Evolutionary conservation across 2,888 invertebrate genomes (phyloP).

Genomic region (Gymnoscelis rufifasciata): DNA sequence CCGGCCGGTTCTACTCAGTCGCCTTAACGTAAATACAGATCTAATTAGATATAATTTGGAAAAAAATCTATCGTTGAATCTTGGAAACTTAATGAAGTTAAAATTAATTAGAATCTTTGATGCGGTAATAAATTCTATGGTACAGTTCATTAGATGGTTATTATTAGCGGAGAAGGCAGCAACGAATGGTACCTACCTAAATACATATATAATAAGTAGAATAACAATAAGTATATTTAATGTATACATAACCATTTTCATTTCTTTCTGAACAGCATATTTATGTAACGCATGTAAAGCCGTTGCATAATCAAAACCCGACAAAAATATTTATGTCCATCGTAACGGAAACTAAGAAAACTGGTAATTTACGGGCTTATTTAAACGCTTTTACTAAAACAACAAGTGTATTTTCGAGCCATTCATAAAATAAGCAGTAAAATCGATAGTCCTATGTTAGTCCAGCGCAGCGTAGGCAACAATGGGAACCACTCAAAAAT

Average conservation of each 20-base stretch:
- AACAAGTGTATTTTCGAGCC: constrained; percentile 36
- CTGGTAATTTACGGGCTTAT: constrained; percentile 18
- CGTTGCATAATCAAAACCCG: background rate
- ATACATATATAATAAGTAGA: too few relatives aligned
- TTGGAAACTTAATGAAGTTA: background rate
- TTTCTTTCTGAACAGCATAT: too few relatives aligned
- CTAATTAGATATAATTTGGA: constrained; percentile 47
- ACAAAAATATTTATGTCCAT: background rate
- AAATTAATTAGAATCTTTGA: background rate
- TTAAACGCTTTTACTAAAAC: constrained; percentile 16
- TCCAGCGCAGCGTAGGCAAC: constrained; percentile 53
- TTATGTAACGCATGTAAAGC: too few relatives aligned
- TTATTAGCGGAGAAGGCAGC: background rate
- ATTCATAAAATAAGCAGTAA: constrained; percentile 63
- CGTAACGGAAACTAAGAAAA: constrained; percentile 5
- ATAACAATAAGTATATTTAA: too few relatives aligned
- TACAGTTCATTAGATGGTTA: too few relatives aligned
- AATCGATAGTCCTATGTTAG: constrained; percentile 46
- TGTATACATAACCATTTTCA: too few relatives aligned
- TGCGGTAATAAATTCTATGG: background rate
- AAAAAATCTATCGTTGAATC: constrained; percentile 13
- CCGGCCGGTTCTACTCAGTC: constrained; percentile 61
- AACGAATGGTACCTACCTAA: too few relatives aligned
- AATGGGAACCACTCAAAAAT: constrained; percentile 55
- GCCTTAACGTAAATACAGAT: constrained; percentile 50